Conservation (phyloP, 1,140 invertebrate genomes). For the Telenomus remus region DNA sequence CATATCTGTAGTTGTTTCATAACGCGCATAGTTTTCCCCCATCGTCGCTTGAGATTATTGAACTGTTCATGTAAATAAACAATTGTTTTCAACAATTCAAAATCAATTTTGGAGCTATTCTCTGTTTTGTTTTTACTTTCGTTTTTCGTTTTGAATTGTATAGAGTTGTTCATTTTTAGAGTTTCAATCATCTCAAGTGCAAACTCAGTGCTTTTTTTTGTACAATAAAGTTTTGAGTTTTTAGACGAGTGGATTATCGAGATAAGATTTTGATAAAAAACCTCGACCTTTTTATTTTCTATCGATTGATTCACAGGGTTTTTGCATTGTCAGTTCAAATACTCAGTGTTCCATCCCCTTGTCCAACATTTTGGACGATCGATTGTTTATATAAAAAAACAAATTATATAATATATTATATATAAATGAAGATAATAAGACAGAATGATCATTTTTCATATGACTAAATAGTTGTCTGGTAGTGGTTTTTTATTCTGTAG, state of each 20-base stretch:
- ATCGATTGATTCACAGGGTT: constrained; percentile 6
- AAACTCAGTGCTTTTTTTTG: no score
- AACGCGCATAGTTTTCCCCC: no score
- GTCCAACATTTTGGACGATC: constrained; percentile 12
- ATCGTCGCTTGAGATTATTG: no score
- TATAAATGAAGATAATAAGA: constrained; percentile 27
- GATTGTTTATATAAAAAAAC: constrained; percentile 33
- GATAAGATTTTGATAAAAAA: constrained; percentile 17
- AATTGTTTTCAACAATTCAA: no score
- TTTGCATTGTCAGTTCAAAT: constrained; percentile 28
- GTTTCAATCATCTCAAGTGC: no score
- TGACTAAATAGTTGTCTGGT: constrained; percentile 21
- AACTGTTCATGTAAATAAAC: no score
- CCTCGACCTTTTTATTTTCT: constrained; percentile 4
- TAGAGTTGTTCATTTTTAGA: no score
- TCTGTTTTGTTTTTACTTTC: no score
- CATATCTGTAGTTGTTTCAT: constrained; percentile 4
- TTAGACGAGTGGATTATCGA: neutral
- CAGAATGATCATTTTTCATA: constrained; percentile 22
- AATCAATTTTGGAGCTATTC: no score
- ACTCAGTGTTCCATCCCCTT: constrained; percentile 3
- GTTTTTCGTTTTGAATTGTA: no score
- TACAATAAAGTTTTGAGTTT: no score
- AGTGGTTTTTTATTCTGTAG: constrained; percentile 10
- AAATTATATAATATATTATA: constrained; percentile 21